Conservation (phyloP, 2,797 vertebrate genomes). For the Manis javanica region DNA sequence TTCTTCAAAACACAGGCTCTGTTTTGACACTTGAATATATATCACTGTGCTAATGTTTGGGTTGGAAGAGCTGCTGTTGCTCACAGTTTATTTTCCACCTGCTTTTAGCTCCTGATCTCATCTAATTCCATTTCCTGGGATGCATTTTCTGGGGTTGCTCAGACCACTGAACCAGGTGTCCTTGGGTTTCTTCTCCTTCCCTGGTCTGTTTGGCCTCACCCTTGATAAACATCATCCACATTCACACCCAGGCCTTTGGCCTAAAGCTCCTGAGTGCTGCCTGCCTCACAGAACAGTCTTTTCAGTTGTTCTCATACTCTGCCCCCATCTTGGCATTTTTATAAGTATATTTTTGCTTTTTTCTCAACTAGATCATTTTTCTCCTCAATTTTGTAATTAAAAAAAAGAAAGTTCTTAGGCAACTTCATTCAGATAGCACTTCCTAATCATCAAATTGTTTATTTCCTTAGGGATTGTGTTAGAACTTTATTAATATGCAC, state of each 20-base stretch:
- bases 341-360: conserved; percentile 22
- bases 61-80: conserved; percentile 16
- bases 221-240: conserved; percentile 42
- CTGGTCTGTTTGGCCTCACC: background rate
- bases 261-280: background rate
- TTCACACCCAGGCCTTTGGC: conserved; percentile 45
- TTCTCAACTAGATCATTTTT: background rate
- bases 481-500: background rate
- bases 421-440: background rate
- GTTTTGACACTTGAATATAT: background rate
- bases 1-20: background rate
- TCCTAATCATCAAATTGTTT: background rate
- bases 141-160: background rate
- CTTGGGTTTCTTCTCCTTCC: background rate
- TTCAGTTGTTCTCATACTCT: background rate
- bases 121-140: background rate
- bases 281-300: background rate
- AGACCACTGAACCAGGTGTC: background rate
- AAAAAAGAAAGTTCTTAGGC: background rate
- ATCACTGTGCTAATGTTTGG: background rate
- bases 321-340: background rate
- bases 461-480: background rate
- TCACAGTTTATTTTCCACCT: background rate
- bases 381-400: background rate
- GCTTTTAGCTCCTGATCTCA: background rate